These are phyloP conservation scores for Choreutis nemorana DNA, from an alignment of 2,888 invertebrate species.

Conservation along the genomic window DNA sequence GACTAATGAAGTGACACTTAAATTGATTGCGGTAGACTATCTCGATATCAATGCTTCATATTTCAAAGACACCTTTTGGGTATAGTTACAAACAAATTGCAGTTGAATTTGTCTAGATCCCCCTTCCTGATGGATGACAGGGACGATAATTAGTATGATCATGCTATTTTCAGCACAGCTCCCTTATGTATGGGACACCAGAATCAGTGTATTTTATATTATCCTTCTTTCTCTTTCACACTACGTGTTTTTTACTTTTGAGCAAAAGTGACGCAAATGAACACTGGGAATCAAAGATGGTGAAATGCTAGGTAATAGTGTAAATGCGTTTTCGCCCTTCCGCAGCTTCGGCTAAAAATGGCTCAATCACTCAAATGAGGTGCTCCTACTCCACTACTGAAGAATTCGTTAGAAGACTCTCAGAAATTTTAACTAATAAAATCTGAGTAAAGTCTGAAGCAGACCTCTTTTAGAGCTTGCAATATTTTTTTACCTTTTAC, in stretches of 20 bases:
- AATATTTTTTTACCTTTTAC: no score
- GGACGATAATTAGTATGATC: conserved; percentile 56
- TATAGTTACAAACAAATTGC: conserved; percentile 38
- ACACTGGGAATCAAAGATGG: no score
- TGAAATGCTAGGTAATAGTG: no score
- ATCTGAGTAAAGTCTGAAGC: conserved; percentile 17
- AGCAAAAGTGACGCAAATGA: no score
- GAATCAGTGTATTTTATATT: no score
- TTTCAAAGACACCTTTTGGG: conserved; percentile 14
- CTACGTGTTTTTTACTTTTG: no score
- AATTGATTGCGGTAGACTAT: no score
- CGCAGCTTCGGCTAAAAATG: conserved; percentile 46
- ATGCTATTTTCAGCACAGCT: conserved; percentile 40
- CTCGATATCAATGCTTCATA: not conserved
- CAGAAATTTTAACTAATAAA: conserved; percentile 10
- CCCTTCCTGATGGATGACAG: conserved; percentile 31
- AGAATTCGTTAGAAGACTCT: conserved; percentile 4
- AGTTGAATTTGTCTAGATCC: conserved; percentile 33
- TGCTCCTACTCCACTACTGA: conserved; percentile 7
- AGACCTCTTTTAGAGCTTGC: no score
- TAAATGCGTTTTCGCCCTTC: no score
- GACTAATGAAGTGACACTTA: no score
- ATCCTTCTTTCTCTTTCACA: no score
- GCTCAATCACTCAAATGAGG: conserved; percentile 56
- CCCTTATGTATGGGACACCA: no score